Base-by-base conservation (phyloP, 2,797 vertebrate genomes). In the Labroides dimidiatus region DNA sequence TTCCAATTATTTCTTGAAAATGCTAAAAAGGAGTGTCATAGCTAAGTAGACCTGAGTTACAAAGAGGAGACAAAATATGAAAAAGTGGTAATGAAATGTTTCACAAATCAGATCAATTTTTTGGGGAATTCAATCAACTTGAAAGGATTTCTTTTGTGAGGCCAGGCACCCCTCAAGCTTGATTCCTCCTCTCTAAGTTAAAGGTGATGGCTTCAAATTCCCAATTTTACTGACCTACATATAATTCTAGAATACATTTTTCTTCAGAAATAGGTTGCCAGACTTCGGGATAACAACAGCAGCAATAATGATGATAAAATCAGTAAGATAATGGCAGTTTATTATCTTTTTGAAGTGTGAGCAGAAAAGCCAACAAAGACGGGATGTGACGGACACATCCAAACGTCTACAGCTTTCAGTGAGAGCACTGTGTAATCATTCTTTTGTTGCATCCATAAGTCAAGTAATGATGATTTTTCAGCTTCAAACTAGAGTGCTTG, bases 1-100 rank as follows among this genome's bases (percentile, higher is more conserved):
- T 77, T 87, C 33, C 45, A 74, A 84, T 87, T 82, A 84, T 61
- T 70, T 83, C 42, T 87, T 84, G 84, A 84, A 91, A 90, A 72
- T 73, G 57, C 44, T 65, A 39, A 71, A 69, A 60, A 33, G 73
- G 61, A 63, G 69, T 50, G n/a, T 69, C 16, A 24, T 48, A 39
- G 56, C 60, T 63, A 16, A 17, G 12, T 49, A 72, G 58, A 69
- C 70, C 45, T 52, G 36, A 61, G 56, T 73, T 50, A 74, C 63
- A 79, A 84, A 78, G 37, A 39, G 4, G 2, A 87, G 77, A 67
- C 65, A 71, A 65, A 77, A 65, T 69, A 21, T 59, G 27, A 20
- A 2, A 45, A 42, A 51, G 23, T 24, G 66, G 58, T 69, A 54
- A 37, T 76, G 53, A 77, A 83, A 66, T 66, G 16, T 41, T 50